These are phyloP conservation scores for Pterostichus madidus DNA, from an alignment of 2,888 invertebrate genomes.

Conservation along the genomic window DNA sequence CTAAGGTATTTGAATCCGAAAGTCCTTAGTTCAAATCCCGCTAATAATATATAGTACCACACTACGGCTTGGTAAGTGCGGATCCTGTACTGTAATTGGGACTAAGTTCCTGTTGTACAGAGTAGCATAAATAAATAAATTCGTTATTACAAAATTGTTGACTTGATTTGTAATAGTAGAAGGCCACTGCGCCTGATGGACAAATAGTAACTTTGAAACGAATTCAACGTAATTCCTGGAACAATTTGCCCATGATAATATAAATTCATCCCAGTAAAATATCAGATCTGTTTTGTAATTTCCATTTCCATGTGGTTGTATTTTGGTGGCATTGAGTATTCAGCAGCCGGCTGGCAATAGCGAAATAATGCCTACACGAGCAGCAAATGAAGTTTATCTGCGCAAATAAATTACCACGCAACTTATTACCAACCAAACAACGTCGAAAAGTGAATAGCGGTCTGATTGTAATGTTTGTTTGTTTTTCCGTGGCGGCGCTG, in stretches of 20 bases:
- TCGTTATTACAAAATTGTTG: no score
- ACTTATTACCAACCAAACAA: constrained; percentile 39
- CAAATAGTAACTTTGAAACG: no score
- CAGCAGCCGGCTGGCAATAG: neutral
- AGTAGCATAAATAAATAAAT: no score
- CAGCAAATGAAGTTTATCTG: constrained; percentile 49
- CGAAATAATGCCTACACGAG: constrained; percentile 46
- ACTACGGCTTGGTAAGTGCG: no score
- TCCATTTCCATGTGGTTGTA: constrained; percentile 33
- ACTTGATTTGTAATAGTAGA: no score
- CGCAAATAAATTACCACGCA: constrained; percentile 42
- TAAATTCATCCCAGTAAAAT: constrained; percentile 29
- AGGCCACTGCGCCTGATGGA: no score
- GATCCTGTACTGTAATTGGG: no score
- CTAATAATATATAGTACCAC: no score
- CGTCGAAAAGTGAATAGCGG: constrained; percentile 54
- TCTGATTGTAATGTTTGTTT: constrained; percentile 58
- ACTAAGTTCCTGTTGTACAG: no score
- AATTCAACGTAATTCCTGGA: constrained; percentile 6
- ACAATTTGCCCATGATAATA: constrained; percentile 14
- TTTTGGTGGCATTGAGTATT: constrained; percentile 8
- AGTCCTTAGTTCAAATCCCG: no score
- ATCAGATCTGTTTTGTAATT: constrained; percentile 25
- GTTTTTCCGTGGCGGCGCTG: constrained; percentile 28
- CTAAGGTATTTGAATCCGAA: no score